Base-by-base conservation (phyloP, 1,140 invertebrate species). In the Drosophila auraria region DNA sequence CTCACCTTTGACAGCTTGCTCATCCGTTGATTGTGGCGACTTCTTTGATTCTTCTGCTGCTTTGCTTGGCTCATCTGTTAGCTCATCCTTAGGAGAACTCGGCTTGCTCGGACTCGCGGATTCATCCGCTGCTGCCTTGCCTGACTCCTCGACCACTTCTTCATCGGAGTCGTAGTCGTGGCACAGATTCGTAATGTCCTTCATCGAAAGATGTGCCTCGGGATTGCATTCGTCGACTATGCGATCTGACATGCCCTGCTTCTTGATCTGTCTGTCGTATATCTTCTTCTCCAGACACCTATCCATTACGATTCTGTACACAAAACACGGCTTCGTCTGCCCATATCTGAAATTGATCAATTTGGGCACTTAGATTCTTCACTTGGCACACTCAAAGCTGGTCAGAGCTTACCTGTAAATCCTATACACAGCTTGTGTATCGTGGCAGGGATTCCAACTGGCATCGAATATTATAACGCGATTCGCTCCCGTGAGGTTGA, bases 381-480 rank as follows among this genome's bases (percentile, higher is more conserved):
- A 1, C 1, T 12, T 11, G n/a, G 15, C 0, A 3, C 0, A 15
- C 6, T 14, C 2, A 44, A 42, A 4, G 1, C 42, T 11, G 4
- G 3, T n/a, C 14, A 14, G 1, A 1, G 23, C 63, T 70, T 60
- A 93, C 93, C 98, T 95, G 93, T 99, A 99, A 42, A 99, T 98
- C 83, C 99, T 94, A 93, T 99, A 99, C 2, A 99, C 98, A 57
- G 99, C 99, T 93, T 99, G 99, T 2, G 98, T 99, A 92, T 99
- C 99, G 93, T 99, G 98, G 91, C 99, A 99, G n/a, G 99, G 99
- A 94, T 99, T 99, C 98, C 99, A 99, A 5, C 98, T 99, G 42
- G 98, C 98, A 94, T 99, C 99, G 87, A 99, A 97, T 36, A 99
- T 98, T 25, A 99, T 97, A 0, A 99, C 99, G 54, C 99, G 94